Base-by-base conservation (phyloP, 2,797 vertebrate species). In the Pseudopleuronectes americanus region DNA sequence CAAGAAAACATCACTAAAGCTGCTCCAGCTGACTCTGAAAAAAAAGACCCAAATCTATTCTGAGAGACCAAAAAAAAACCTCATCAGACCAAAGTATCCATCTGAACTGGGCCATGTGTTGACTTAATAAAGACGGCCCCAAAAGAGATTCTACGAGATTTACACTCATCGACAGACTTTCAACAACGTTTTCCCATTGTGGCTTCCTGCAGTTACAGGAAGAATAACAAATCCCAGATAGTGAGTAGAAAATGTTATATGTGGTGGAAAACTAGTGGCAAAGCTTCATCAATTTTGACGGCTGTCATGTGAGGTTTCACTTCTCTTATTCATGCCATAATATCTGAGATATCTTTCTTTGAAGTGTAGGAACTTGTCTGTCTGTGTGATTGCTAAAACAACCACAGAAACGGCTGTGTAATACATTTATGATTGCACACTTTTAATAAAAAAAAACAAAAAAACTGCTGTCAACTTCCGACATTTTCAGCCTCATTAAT, bases 91-190 rank as follows among this genome's bases (percentile, higher is more conserved):
- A 81, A 89, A 90, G 87, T 92, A 90, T 80, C 84, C 61, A 16
- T 76, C 70, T 84, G 71, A 92, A 90, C 28, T 89, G 57, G 87
- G 89, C 79, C 87, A 81, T 81, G 75, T 76, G 68, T 84, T 77
- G 74, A 76, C 64, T 81, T 76, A 64, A 69, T 83, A 65, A 75
- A 63, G 61, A 65, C 58, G 68, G 57, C 59, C 33, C 68, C 65
- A 38, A 52, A 49, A 53, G 55, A 68, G 33, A 59, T 54, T 23
- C 9, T 1, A 22, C 36, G 31, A 68, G 60, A 63, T 67, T 65
- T 43, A 21, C 8, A n/a, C 57, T 45, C 6, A 10, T 36, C 33
- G 13, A 3, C 8, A 28, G 62, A 58, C n/a, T 57, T 51, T 43
- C n/a, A 23, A 60, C 57, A 24, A 13, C 6, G 10, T 47, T 63